Percentiles rank a stretch among this genome's conserved stretches.
These are phyloP conservation scores for Gerris lacustris DNA, from an alignment of 2,888 invertebrate species.

Conservation along the genomic window DNA sequence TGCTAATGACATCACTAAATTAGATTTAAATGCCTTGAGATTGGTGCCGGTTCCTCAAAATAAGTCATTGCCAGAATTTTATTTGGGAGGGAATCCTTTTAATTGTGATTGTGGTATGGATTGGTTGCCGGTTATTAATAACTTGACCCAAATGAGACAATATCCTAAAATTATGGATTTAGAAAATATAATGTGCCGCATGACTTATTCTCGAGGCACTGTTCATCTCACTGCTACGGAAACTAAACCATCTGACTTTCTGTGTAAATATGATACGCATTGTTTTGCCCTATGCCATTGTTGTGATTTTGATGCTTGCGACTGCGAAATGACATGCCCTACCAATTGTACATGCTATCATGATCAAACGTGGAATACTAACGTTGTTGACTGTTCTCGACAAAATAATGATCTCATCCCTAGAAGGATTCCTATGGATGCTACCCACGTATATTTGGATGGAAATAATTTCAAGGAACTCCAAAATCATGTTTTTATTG, in stretches of 20 bases:
- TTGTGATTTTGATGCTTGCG: constrained; percentile 91
- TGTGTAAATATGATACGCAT: constrained; percentile 83
- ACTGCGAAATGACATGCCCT: constrained; percentile 94
- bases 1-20: constrained; percentile 69
- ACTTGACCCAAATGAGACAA: constrained; percentile 63
- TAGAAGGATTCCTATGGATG: constrained; percentile 81
- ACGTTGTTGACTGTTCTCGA: constrained; percentile 81
- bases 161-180: constrained; percentile 81
- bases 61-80: constrained; percentile 72
- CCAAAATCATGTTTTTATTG: constrained; percentile 77
- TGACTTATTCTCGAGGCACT: constrained; percentile 70
- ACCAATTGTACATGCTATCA: constrained; percentile 88
- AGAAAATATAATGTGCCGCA: constrained; percentile 75
- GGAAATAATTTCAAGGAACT: constrained; percentile 76
- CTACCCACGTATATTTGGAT: constrained; percentile 83
- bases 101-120: constrained; percentile 92
- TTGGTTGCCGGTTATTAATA: constrained; percentile 83
- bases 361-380: constrained; percentile 85
- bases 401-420: constrained; percentile 67
- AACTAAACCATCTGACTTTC: constrained; percentile 69
- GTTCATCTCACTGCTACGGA: constrained; percentile 64
- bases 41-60: constrained; percentile 60
- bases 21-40: constrained; percentile 68
- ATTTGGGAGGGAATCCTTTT: constrained; percentile 84
- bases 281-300: constrained; percentile 92